These are phyloP conservation scores for Lottia scabra DNA, from an alignment of 2,888 invertebrate species.

Conservation along the genomic window DNA sequence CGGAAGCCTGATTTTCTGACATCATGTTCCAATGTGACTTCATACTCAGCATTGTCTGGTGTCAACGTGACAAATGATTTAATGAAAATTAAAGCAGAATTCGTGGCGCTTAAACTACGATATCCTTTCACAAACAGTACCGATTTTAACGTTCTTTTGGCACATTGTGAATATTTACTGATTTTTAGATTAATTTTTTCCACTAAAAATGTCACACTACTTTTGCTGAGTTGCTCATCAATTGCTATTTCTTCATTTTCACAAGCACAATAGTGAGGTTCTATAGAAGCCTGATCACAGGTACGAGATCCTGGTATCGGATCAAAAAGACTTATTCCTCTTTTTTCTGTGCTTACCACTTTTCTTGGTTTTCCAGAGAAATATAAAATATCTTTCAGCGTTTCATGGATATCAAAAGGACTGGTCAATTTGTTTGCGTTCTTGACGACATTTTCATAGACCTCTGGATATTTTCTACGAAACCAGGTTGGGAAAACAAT, in stretches of 20 bases:
- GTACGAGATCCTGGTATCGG: not conserved
- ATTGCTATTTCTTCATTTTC: too few species aligned
- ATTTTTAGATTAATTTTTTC: too few species aligned
- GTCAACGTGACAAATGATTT: constrained; percentile 53
- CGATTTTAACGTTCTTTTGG: too few species aligned
- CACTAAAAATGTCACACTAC: too few species aligned
- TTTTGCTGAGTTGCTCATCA: too few species aligned
- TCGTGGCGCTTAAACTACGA: too few species aligned
- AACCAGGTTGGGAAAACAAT: constrained; percentile 81
- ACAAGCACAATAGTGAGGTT: constrained; percentile 52
- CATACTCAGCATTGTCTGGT: not conserved
- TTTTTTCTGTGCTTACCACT: too few species aligned
- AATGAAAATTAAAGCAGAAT: too few species aligned
- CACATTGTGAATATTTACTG: too few species aligned
- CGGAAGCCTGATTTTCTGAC: not conserved
- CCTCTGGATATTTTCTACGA: constrained; percentile 74
- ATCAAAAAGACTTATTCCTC: too few species aligned
- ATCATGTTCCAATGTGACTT: not conserved
- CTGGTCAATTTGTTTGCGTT: constrained; percentile 80
- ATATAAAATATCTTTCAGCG: constrained; percentile 76
- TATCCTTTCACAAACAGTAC: too few species aligned
- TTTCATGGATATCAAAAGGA: constrained; percentile 86
- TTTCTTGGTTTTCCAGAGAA: constrained; percentile 10
- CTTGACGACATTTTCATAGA: constrained; percentile 75
- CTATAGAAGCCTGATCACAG: constrained; percentile 73